Conservation (phyloP, 92 coral and sea anemone species). For the Heteractis magnifica region DNA sequence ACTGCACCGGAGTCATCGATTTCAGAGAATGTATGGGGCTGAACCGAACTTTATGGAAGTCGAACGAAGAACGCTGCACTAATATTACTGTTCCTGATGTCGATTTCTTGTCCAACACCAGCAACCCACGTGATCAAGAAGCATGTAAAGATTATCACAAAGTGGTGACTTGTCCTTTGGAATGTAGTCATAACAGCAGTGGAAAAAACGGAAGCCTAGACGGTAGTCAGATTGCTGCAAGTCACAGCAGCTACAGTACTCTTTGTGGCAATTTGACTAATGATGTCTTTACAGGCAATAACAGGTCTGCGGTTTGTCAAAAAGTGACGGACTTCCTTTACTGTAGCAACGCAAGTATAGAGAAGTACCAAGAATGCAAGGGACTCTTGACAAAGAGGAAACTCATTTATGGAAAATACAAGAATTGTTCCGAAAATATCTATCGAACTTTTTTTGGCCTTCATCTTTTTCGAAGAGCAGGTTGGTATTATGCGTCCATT, state of each 20-base stretch:
- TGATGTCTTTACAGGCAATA: background rate
- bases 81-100: slow-evolving; percentile 27
- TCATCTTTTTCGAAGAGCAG: slow-evolving; percentile 13
- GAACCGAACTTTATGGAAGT: background rate
- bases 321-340: slow-evolving; percentile 18
- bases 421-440: slow-evolving; percentile 55
- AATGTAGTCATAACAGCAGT: background rate
- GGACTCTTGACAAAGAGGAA: slow-evolving; percentile 19
- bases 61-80: background rate
- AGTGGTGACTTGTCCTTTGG: slow-evolving; percentile 12
- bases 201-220: background rate
- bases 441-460: slow-evolving; percentile 45
- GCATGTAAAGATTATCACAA: slow-evolving; percentile 19
- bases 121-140: background rate
- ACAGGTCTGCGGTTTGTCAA: background rate
- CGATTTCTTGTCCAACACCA: slow-evolving; percentile 19
- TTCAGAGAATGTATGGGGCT: slow-evolving; percentile 56
- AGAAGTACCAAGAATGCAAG: slow-evolving; percentile 27
- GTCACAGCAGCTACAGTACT: background rate
- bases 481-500: slow-evolving; percentile 28
- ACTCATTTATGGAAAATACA: slow-evolving; percentile 54
- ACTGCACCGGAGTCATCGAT: slow-evolving; percentile 50
- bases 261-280: slow-evolving; percentile 2
- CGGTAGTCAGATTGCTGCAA: background rate
- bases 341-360: slow-evolving; percentile 24